Evolutionary conservation across 2,113 vertebrate species (phyloP).

Genomic region (Aegotheles bennettii): DNA sequence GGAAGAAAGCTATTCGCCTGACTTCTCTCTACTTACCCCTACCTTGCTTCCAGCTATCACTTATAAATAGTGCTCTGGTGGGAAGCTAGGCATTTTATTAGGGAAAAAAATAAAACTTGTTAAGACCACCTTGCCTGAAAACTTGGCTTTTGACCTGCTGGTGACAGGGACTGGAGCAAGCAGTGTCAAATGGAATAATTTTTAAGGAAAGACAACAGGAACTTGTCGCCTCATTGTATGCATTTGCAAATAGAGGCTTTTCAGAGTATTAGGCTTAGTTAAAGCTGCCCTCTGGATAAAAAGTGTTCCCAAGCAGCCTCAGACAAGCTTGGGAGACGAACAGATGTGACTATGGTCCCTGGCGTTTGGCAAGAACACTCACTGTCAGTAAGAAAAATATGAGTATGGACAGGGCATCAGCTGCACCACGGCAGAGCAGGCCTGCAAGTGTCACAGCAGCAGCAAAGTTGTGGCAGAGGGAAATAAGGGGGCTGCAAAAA

Average conservation of each 20-base stretch:
- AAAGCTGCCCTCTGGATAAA: slow-evolving; percentile 80
- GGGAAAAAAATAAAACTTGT: slow-evolving; percentile 53
- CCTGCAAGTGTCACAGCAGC: slow-evolving; percentile 75
- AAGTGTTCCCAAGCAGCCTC: slow-evolving; percentile 70
- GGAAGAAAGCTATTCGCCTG: slow-evolving; percentile 58
- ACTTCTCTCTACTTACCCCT: slow-evolving; percentile 53
- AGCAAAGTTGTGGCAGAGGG: slow-evolving; percentile 45
- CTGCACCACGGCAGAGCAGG: slow-evolving; percentile 72
- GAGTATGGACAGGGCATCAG: slow-evolving; percentile 86
- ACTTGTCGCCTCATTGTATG: slow-evolving; percentile 69
- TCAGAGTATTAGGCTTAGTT: slow-evolving; percentile 73
- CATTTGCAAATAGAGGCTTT: slow-evolving; percentile 71
- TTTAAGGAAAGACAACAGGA: slow-evolving; percentile 74
- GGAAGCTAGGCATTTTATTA: slow-evolving; percentile 59
- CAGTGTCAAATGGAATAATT: slow-evolving; percentile 77
- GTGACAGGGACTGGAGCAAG: slow-evolving; percentile 73
- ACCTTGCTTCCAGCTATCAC: slow-evolving; percentile 63
- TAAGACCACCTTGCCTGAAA: slow-evolving; percentile 75
- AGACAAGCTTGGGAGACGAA: slow-evolving; percentile 76
- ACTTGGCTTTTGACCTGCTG: slow-evolving; percentile 73
- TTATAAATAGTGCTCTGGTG: slow-evolving; percentile 60
- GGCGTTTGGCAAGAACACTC: slow-evolving; percentile 88
- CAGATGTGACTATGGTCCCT: slow-evolving; percentile 87
- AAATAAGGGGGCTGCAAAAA: slow-evolving; percentile 51
- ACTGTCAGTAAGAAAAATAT: slow-evolving; percentile 84